Evolutionary conservation across 2,888 invertebrate genomes (phyloP).

Genomic region (Microplitis deprimator): DNA sequence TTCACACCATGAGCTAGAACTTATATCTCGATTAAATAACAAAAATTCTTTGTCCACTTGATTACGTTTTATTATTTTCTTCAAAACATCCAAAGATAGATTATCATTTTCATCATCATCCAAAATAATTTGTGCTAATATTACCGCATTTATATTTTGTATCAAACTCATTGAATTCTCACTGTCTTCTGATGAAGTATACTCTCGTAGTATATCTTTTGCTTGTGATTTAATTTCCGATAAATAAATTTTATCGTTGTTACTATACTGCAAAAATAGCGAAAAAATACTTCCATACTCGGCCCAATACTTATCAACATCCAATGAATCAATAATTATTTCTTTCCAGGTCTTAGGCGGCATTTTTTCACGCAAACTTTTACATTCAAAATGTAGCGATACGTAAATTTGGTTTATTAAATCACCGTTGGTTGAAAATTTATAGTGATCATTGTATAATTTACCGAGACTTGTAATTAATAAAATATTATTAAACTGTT

Average conservation of each 20-base stretch:
- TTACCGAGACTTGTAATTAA: slow-evolving; percentile 61
- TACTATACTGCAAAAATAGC: slow-evolving; percentile 43
- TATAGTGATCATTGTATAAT: slow-evolving; percentile 69
- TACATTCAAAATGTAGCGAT: slow-evolving; percentile 41
- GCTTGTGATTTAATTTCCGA: slow-evolving; percentile 32
- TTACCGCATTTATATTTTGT: slow-evolving; percentile 53
- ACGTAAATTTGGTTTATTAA: slow-evolving; percentile 39
- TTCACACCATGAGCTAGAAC: slow-evolving; percentile 55
- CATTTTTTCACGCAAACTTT: slow-evolving; percentile 38
- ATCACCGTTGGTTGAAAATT: slow-evolving; percentile 57
- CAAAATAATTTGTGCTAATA: slow-evolving; percentile 55
- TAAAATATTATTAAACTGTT: slow-evolving; percentile 48
- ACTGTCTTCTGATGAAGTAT: slow-evolving; percentile 2
- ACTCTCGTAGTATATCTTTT: slow-evolving; percentile 11
- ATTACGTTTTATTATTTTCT: slow-evolving; percentile 55
- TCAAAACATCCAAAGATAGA: slow-evolving; percentile 50
- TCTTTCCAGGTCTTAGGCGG: slow-evolving; percentile 44
- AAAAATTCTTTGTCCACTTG: slow-evolving; percentile 53
- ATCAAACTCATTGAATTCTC: slow-evolving; percentile 26
- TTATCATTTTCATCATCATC: slow-evolving; percentile 40
- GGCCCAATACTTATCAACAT: slow-evolving; percentile 44
- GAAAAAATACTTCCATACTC: slow-evolving; percentile 49
- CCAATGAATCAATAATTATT: slow-evolving; percentile 38
- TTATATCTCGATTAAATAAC: slow-evolving; percentile 50
- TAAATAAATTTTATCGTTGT: slow-evolving; percentile 39